phyloP scores from a whole-genome alignment of 2,113 vertebrate genomes.

The Aplodontia rufa region DNA sequence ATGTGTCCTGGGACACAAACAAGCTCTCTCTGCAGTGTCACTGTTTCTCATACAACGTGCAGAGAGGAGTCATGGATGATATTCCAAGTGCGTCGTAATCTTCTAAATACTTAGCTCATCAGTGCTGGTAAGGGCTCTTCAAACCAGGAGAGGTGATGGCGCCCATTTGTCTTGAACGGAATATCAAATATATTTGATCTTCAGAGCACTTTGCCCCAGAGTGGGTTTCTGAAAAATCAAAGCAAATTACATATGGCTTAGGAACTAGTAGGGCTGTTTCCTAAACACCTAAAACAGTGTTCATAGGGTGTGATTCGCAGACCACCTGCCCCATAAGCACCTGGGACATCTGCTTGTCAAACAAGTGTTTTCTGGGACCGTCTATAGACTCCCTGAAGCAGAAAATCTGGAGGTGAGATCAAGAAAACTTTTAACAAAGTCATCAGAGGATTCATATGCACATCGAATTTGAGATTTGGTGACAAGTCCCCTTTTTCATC shows the following conservation, averaged over 20 bases:
- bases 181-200: constrained; percentile 55
- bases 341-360: neutral
- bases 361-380: neutral
- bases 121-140: constrained; percentile 19
- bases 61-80: neutral
- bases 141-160: constrained; percentile 57
- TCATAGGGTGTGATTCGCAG: neutral
- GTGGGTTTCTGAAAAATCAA: constrained; percentile 48
- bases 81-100: neutral
- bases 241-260: constrained; percentile 35
- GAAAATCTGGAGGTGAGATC: neutral
- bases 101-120: constrained; percentile 42
- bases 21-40: neutral
- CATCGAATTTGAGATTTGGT: neutral
- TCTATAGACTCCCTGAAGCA: neutral
- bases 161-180: constrained; percentile 18
- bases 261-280: neutral
- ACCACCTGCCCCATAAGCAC: neutral
- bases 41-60: neutral
- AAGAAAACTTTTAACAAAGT: neutral
- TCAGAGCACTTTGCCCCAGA: neutral
- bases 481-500: neutral
- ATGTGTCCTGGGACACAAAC: neutral
- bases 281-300: neutral
- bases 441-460: neutral